Evolutionary conservation across 1,140 invertebrate species (phyloP).

Genomic region (Dendroctonus ponderosae): DNA sequence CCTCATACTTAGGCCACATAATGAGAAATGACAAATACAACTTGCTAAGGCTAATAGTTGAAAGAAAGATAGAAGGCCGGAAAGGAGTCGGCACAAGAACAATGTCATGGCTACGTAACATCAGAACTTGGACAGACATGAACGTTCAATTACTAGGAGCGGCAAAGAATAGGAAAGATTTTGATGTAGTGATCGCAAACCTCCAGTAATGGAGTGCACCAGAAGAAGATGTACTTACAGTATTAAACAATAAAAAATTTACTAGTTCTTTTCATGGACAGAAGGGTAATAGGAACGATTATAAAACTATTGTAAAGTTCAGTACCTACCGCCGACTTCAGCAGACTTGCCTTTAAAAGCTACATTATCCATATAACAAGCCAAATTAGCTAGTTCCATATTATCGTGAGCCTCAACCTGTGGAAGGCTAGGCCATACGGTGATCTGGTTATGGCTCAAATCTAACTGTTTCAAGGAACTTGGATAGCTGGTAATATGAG

Average conservation of each 20-base stretch:
- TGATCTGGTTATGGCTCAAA: slow-evolving; percentile 89
- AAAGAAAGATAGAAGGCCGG: too few relatives aligned
- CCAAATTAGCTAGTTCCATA: slow-evolving; percentile 60
- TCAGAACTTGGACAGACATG: too few relatives aligned
- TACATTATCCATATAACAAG: slow-evolving; percentile 58
- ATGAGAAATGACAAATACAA: too few relatives aligned
- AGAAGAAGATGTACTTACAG: too few relatives aligned
- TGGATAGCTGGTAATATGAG: slow-evolving; percentile 87
- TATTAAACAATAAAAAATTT: slow-evolving; percentile 1
- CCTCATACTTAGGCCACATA: too few relatives aligned
- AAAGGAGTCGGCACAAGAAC: too few relatives aligned
- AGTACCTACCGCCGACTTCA: slow-evolving; percentile 52
- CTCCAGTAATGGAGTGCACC: too few relatives aligned
- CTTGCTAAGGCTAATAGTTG: too few relatives aligned
- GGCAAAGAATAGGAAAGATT: too few relatives aligned
- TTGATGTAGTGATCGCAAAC: too few relatives aligned
- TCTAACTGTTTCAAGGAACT: slow-evolving; percentile 86
- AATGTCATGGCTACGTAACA: too few relatives aligned
- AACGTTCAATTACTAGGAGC: too few relatives aligned
- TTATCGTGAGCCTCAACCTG: slow-evolving; percentile 64
- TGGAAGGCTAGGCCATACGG: slow-evolving; percentile 80
- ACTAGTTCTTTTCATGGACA: background rate
- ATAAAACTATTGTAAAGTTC: slow-evolving; percentile 10
- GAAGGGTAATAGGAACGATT: background rate
- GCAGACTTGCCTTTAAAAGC: slow-evolving; percentile 45